phyloP scores from a whole-genome alignment of 2,113 vertebrate species.

The Eulemur macaco region DNA sequence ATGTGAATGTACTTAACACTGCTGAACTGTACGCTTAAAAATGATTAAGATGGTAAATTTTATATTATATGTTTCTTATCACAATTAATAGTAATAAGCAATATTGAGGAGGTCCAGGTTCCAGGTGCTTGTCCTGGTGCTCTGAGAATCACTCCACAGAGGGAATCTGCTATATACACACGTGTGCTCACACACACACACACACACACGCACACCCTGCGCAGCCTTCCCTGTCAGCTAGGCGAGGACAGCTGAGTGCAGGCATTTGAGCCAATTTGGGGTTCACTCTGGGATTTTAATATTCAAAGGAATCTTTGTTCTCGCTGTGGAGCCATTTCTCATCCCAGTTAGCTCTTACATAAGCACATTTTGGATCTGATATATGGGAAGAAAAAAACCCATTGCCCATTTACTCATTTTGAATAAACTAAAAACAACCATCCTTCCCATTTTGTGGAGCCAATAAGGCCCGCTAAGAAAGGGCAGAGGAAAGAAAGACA shows the following conservation, averaged over 20 bases:
- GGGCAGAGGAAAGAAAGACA: constrained; percentile 29
- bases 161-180: neutral
- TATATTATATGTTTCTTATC: neutral
- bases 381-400: neutral
- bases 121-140: neutral
- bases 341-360: constrained; percentile 32
- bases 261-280: neutral
- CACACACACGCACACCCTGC: neutral
- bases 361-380: constrained; percentile 52
- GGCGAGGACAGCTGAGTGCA: neutral
- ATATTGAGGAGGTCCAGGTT: neutral
- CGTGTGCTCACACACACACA: too few species aligned
- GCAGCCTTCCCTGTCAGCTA: neutral
- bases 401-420: constrained; percentile 51
- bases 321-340: neutral
- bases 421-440: constrained; percentile 71
- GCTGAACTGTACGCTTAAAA: neutral
- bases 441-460: constrained; percentile 44
- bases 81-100: neutral
- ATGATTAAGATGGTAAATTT: neutral
- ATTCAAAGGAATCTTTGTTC: constrained; percentile 64
- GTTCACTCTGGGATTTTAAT: constrained; percentile 5
- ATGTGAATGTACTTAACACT: neutral
- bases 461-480: constrained; percentile 44
- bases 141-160: neutral